Evolutionary conservation across 2,113 vertebrate genomes (phyloP).

Genomic region (Limnothrissa miodon): DNA sequence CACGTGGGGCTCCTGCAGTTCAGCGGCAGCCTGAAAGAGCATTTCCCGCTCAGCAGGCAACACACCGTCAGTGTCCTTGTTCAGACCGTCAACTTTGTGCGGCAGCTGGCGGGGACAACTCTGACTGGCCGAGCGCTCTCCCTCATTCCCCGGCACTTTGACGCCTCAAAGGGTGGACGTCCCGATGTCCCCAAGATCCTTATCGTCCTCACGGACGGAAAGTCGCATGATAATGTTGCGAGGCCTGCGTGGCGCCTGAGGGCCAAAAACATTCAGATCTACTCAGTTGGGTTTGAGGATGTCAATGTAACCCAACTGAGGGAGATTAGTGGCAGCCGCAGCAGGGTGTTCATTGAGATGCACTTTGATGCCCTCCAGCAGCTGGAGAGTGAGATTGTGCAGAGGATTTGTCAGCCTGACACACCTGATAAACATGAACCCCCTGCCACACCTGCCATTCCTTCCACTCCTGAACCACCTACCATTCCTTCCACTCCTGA

Average conservation of each 20-base stretch:
- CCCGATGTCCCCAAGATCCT: slow-evolving; percentile 67
- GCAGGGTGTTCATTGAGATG: slow-evolving; percentile 62
- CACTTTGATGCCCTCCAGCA: slow-evolving; percentile 71
- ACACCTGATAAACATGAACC: no score
- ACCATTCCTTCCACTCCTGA: no score
- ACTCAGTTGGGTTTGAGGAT: slow-evolving; percentile 73
- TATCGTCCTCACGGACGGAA: slow-evolving; percentile 79
- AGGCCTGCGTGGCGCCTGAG: slow-evolving; percentile 68
- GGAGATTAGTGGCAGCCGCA: slow-evolving; percentile 71
- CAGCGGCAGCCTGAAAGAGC: slow-evolving; percentile 52
- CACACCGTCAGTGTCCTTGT: slow-evolving; percentile 54
- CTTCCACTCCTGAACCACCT: no score
- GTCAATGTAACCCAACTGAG: slow-evolving; percentile 72
- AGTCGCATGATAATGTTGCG: slow-evolving; percentile 70
- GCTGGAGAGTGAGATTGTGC: slow-evolving; percentile 69
- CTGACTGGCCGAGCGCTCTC: slow-evolving; percentile 70
- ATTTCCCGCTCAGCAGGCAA: slow-evolving; percentile 67
- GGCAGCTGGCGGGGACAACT: slow-evolving; percentile 66
- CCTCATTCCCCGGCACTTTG: slow-evolving; percentile 67
- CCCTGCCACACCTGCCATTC: no score
- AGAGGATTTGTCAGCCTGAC: slow-evolving; percentile 69
- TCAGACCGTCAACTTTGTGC: slow-evolving; percentile 57
- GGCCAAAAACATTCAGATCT: slow-evolving; percentile 68
- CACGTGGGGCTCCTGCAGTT: slow-evolving; percentile 81
- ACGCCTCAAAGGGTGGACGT: slow-evolving; percentile 65